phyloP scores from a whole-genome alignment of 2,888 invertebrate species.

The Elgonia sp. region DNA sequence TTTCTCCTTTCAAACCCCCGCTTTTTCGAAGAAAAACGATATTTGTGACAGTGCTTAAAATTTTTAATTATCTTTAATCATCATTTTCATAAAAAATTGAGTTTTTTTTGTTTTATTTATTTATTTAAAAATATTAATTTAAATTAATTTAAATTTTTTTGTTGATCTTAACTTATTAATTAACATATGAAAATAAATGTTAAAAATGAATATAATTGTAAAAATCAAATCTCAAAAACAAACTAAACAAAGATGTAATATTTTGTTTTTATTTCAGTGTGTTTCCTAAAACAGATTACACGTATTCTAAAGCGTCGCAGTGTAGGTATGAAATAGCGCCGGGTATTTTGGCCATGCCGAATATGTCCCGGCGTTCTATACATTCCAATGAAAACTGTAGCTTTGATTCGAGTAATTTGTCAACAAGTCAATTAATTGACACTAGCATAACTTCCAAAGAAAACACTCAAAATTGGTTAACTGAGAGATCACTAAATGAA shows the following conservation, averaged over 20 bases:
- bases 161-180: too few relatives aligned
- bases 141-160: too few relatives aligned
- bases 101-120: too few relatives aligned
- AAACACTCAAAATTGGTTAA: slow-evolving; percentile 45
- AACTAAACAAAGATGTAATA: not conserved
- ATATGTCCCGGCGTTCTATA: slow-evolving; percentile 93
- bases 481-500: slow-evolving; percentile 4
- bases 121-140: too few relatives aligned
- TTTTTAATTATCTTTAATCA: too few relatives aligned
- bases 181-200: too few relatives aligned
- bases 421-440: slow-evolving; percentile 78
- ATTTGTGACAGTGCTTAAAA: too few relatives aligned
- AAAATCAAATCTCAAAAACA: too few relatives aligned
- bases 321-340: slow-evolving; percentile 93
- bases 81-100: too few relatives aligned
- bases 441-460: slow-evolving; percentile 58
- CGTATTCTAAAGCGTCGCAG: slow-evolving; percentile 94
- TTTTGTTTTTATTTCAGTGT: slow-evolving; percentile 88
- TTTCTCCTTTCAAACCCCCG: too few relatives aligned
- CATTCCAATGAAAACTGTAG: slow-evolving; percentile 81
- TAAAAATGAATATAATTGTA: too few relatives aligned
- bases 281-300: slow-evolving; percentile 96
- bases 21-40: too few relatives aligned
- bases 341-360: slow-evolving; percentile 94
- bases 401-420: slow-evolving; percentile 76